phyloP scores from a whole-genome alignment of 2,113 vertebrate genomes.

The Vicugna pacos region DNA sequence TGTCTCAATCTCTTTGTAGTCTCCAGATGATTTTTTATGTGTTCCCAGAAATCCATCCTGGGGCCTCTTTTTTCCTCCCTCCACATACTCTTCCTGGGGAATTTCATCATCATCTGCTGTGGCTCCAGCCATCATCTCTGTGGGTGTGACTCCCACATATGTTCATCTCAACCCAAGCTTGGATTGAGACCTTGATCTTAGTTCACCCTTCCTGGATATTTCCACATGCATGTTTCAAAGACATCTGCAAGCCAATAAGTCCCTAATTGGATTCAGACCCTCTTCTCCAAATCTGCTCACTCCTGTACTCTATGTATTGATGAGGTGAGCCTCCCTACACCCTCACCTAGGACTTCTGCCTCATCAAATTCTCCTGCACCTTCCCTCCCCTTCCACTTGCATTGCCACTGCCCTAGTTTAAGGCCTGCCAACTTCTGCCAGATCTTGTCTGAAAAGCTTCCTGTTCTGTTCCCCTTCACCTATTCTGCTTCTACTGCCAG shows the following conservation, averaged over 20 bases:
- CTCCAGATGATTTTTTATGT: constrained; percentile 41
- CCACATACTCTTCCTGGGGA: not conserved
- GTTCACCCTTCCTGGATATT: not conserved
- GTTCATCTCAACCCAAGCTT: not conserved
- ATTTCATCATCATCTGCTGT: constrained; percentile 43
- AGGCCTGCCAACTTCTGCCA: not conserved
- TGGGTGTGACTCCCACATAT: not conserved
- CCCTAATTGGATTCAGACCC: not conserved
- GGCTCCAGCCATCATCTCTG: not conserved
- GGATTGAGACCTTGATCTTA: not conserved
- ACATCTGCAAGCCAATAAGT: not conserved
- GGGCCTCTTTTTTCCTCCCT: not conserved
- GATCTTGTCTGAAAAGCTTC: not conserved
- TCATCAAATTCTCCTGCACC: constrained; percentile 4
- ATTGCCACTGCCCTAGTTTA: not conserved
- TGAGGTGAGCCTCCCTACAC: not conserved
- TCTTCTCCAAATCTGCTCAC: not conserved
- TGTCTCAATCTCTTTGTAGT: constrained; percentile 36
- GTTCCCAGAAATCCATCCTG: constrained; percentile 40
- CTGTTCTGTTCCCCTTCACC: not conserved
- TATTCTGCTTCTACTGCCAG: not conserved
- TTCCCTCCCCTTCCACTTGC: not conserved
- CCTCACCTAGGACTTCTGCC: not conserved
- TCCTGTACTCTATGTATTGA: not conserved
- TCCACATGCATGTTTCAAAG: not conserved